These are phyloP conservation scores for Trematomus loennbergii DNA, from an alignment of 2,113 vertebrate species.

Conservation along the genomic window DNA sequence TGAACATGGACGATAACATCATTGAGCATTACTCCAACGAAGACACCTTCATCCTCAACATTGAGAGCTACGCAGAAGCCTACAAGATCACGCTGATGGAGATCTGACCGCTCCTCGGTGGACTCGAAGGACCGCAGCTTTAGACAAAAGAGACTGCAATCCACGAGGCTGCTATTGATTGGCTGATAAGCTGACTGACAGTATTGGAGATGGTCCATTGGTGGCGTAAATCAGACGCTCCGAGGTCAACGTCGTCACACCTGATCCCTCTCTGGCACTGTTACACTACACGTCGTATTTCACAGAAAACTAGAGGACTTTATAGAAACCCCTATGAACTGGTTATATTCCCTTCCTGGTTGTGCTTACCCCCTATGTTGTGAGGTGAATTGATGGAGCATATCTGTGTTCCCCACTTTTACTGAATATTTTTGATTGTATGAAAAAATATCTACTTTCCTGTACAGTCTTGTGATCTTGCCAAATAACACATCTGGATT, in stretches of 20 bases:
- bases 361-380: not conserved
- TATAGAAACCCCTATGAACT: constrained; percentile 28
- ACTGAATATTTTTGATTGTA: constrained; percentile 64
- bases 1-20: constrained; percentile 99
- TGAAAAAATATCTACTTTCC: constrained; percentile 57
- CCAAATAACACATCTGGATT: constrained; percentile 57
- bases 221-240: not conserved
- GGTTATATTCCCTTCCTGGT: not conserved
- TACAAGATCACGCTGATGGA: constrained; percentile 96
- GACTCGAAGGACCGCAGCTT: constrained; percentile 17
- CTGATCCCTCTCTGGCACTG: constrained; percentile 34
- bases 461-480: constrained; percentile 70
- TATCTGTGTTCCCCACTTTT: constrained; percentile 16
- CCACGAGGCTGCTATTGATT: constrained; percentile 42
- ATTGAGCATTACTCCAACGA: constrained; percentile 98
- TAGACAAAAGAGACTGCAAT: constrained; percentile 24
- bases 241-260: constrained; percentile 1
- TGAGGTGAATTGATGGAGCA: constrained; percentile 22
- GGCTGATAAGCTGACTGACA: constrained; percentile 55
- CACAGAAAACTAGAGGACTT: constrained; percentile 15
- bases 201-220: constrained; percentile 33
- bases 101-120: constrained; percentile 73
- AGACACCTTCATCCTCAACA: constrained; percentile 96
- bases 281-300: constrained; percentile 29
- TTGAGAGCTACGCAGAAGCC: constrained; percentile 90